Evolutionary conservation across 1,140 invertebrate species (phyloP), one percentile per base, ranked within the genome.

Genomic region (Trichonephila clavata): DNA sequence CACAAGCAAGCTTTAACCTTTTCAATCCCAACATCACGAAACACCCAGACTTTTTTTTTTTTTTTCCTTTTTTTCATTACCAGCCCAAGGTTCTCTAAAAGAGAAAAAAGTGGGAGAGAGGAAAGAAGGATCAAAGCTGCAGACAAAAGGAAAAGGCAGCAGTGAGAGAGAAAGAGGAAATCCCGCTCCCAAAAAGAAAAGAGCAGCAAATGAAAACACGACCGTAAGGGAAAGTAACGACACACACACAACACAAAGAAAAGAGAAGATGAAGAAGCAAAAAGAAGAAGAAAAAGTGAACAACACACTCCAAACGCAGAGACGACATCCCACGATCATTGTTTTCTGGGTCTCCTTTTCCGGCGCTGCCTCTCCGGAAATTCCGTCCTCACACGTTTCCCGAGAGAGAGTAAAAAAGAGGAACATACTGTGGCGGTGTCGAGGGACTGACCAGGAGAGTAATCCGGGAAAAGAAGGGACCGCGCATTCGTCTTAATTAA

Each of bases 401-500:
- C 65, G 86, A 43, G 83, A 84, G 83, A 84, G 83, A 57, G 14
- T 21, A n/a, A 57, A 18, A 39, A 50, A 24, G 80, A 43, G 81
- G 39, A 14, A 57, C 20, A 57, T 57, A 59, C 50, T n/a, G 10
- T 18, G 21, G 81, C 13, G 43, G 18, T 43, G n/a, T 68, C n/a
- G 43, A 21, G 43, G 81, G n/a, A 83, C 50, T 59, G 81, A 83
- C 81, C 81, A 50, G 27, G 10, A 77, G 71, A 50, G 50, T 59
- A 50, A 57, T 59, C 50, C 84, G 59, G n/a, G 57, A 24, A n/a
- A 39, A 71, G 39, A 59, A 43, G 87, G 71, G 71, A 77, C 60
- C 90, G 81, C 60, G 90, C 90, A 92, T 92, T 92, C 61, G 90
- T 92, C 90, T 84, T 83, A 80, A 92, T 92, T 92, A 92, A 84